phyloP scores from a whole-genome alignment of 1,140 invertebrate species.

The Sesamia nonagrioides region DNA sequence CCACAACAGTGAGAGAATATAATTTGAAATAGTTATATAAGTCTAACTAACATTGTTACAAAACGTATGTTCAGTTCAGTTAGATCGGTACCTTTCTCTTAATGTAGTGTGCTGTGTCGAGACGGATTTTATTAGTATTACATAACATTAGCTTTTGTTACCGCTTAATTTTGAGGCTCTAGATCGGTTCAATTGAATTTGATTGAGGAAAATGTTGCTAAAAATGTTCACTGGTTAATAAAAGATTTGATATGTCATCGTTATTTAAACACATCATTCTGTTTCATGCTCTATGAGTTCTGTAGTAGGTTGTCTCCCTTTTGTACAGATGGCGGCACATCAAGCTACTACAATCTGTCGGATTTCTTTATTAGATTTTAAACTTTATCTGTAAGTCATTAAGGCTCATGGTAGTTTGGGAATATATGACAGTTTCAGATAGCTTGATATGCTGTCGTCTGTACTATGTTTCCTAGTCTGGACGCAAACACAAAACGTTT shows the following conservation, averaged over 20 bases:
- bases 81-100: constrained; percentile 62
- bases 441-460: no score
- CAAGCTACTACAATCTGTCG: no score
- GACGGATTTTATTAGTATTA: constrained; percentile 52
- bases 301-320: no score
- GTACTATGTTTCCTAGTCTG: no score
- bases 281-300: no score
- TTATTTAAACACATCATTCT: no score
- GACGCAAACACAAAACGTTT: no score
- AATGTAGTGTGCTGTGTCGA: constrained; percentile 24
- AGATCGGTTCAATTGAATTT: background rate
- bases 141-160: constrained; percentile 28
- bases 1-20: background rate
- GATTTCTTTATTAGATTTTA: no score
- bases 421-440: no score
- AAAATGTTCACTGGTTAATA: background rate
- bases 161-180: background rate
- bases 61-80: constrained; percentile 51
- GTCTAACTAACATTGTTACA: constrained; percentile 51
- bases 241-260: background rate
- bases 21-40: constrained; percentile 46
- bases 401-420: no score
- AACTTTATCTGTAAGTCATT: no score
- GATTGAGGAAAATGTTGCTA: background rate
- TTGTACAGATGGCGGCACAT: no score